phyloP scores from a whole-genome alignment of 2,113 vertebrate genomes.

The Myrmecophaga tridactyla region DNA sequence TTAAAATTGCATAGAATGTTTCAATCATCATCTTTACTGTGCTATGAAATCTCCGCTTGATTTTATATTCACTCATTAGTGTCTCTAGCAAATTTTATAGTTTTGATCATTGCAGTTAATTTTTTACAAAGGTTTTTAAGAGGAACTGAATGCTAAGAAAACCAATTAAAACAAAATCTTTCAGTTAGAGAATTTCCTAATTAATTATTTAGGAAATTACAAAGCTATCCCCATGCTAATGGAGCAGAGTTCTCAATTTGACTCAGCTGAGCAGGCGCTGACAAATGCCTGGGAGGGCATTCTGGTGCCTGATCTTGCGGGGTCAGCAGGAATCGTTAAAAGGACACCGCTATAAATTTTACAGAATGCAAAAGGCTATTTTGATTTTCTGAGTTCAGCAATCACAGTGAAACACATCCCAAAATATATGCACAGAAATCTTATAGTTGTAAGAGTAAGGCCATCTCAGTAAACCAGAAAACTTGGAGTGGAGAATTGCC shows the following conservation, averaged over 20 bases:
- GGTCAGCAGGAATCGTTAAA: slow-evolving; percentile 63
- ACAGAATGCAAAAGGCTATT: background rate
- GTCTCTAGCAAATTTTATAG: background rate
- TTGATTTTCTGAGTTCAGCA: background rate
- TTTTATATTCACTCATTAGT: background rate
- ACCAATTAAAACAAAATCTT: slow-evolving; percentile 28
- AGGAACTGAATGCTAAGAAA: background rate
- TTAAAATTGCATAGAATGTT: background rate
- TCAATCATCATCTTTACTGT: background rate
- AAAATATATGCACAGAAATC: background rate
- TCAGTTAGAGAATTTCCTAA: slow-evolving; percentile 7
- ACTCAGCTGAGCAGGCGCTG: slow-evolving; percentile 49
- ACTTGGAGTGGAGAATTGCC: background rate
- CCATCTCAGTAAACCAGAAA: background rate
- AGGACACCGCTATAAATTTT: slow-evolving; percentile 55
- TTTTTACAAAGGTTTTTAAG: background rate
- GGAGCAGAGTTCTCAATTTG: slow-evolving; percentile 35
- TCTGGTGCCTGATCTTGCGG: slow-evolving; percentile 4
- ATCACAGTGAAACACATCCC: background rate
- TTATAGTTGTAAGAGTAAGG: background rate
- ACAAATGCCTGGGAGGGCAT: background rate
- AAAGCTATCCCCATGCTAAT: slow-evolving; percentile 50
- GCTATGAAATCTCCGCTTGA: background rate
- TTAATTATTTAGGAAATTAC: slow-evolving; percentile 61
- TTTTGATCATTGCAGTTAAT: background rate